Percentiles rank a stretch among this genome's conserved stretches.
Evolutionary conservation across 1,140 invertebrate species (phyloP).

Genomic region (Procambarus virginalis): DNA sequence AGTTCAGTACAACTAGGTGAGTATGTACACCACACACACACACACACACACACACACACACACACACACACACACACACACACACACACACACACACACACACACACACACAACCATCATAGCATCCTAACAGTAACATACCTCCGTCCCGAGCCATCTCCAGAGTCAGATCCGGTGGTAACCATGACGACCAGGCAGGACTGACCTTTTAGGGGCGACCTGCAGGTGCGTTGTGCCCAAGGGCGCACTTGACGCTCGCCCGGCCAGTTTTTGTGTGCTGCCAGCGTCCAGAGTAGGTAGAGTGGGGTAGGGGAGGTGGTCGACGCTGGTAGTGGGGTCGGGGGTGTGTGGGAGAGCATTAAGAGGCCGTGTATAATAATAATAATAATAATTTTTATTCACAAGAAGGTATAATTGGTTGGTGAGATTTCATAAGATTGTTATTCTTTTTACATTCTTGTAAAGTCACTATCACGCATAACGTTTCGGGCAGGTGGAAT

Average conservation of each 20-base stretch:
- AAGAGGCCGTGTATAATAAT: background rate
- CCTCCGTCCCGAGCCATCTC: background rate
- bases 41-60: conserved; percentile 20
- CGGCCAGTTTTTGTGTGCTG: conserved; percentile 17
- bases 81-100: conserved; percentile 1
- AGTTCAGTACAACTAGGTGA: no score
- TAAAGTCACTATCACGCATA: no score
- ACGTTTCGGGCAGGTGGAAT: no score
- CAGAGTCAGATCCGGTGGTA: conserved; percentile 13
- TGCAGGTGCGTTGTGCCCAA: conserved; percentile 19
- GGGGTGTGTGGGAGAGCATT: background rate
- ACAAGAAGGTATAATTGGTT: no score
- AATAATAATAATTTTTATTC: no score
- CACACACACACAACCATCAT: conserved; percentile 8
- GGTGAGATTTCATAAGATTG: no score
- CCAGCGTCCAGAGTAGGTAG: background rate
- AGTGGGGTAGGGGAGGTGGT: no score
- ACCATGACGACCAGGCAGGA: conserved; percentile 36
- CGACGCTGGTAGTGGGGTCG: background rate
- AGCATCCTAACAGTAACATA: background rate
- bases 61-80: conserved; percentile 5
- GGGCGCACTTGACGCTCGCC: background rate
- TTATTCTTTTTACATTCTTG: no score
- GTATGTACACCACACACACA: background rate
- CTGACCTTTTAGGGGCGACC: conserved; percentile 36